Percentiles rank a stretch among this genome's conserved stretches.
phyloP scores from a whole-genome alignment of 2,113 vertebrate genomes.

The Dendropsophus ebraccatus region DNA sequence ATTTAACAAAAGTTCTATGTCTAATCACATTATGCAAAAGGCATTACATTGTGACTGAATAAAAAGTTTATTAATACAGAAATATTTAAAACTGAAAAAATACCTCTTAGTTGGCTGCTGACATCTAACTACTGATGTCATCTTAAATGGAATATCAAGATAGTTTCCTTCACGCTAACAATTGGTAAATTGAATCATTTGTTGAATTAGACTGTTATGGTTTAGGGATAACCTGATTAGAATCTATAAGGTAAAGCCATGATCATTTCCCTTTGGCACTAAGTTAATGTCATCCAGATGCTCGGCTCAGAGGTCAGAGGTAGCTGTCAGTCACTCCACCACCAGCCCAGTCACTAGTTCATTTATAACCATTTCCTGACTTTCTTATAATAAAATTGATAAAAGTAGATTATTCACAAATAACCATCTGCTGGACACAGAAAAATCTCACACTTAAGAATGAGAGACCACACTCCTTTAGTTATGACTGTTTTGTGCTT shows the following conservation, averaged over 20 bases:
- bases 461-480: background rate
- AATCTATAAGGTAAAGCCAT: background rate
- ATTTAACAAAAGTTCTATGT: background rate
- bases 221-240: background rate
- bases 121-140: background rate
- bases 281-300: slow-evolving; percentile 4
- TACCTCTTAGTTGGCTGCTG: background rate
- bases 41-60: background rate
- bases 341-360: background rate
- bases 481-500: background rate
- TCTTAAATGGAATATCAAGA: background rate
- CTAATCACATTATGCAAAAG: background rate
- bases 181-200: background rate
- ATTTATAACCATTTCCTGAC: background rate
- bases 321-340: background rate
- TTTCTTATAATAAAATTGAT: background rate
- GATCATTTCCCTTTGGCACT: background rate
- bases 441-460: background rate
- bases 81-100: background rate
- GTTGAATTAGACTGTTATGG: background rate
- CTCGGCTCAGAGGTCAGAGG: background rate
- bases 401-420: background rate
- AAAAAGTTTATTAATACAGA: background rate
- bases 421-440: background rate
- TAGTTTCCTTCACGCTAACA: background rate